phyloP scores from a whole-genome alignment of 2,888 invertebrate species.

The Acanthacorydalis orientalis region DNA sequence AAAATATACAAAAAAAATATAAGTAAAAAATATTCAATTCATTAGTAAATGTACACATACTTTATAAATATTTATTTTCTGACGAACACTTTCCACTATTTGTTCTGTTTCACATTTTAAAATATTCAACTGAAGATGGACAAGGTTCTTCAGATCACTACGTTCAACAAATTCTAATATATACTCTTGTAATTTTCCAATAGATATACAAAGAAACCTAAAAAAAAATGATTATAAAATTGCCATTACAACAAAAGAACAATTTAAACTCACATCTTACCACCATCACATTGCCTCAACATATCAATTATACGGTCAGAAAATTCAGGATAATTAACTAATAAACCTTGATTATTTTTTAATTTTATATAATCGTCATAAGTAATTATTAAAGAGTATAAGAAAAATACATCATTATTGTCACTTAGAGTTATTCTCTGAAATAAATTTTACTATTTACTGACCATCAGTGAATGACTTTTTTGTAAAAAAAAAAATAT shows the following conservation, averaged over 20 bases:
- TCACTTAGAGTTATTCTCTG: constrained; percentile 1
- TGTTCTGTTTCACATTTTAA: constrained; percentile 3
- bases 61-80: constrained; percentile 2
- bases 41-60: too few species aligned
- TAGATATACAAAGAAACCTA: background rate
- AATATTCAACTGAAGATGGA: constrained; percentile 3
- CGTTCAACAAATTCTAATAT: constrained; percentile 4
- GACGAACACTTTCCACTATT: background rate
- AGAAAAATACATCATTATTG: constrained; percentile 2
- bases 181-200: background rate
- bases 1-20: too few species aligned
- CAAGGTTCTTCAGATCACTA: constrained; percentile 4
- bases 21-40: too few species aligned
- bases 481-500: background rate
- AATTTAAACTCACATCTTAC: background rate
- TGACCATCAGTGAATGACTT: too few species aligned
- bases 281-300: constrained; percentile 1
- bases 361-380: constrained; percentile 3
- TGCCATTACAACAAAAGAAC: background rate
- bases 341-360: constrained; percentile 4
- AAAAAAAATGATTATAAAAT: background rate
- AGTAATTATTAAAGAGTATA: constrained; percentile 3
- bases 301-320: constrained; percentile 4
- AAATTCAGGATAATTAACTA: constrained; percentile 5
- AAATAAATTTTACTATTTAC: too few species aligned